Base-by-base conservation (phyloP, 2,797 vertebrate species). In the Numenius phaeopus region DNA sequence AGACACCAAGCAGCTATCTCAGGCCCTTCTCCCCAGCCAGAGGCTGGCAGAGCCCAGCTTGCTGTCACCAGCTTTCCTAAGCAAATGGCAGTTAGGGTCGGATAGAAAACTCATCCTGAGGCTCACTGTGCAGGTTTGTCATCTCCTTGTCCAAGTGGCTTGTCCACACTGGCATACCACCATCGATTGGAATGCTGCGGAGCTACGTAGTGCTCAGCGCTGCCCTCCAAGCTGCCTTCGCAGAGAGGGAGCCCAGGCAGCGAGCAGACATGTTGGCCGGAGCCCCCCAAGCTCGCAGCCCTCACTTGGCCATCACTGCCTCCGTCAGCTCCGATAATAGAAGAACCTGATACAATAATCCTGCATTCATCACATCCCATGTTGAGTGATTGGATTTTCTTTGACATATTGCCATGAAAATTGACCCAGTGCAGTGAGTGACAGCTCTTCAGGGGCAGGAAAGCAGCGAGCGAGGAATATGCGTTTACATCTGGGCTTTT, bases 301-400 rank as follows among this genome's bases (percentile, higher is more conserved):
- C 79, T 84, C 3, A 2, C 77, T 50, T 40, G 72, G 76, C 64
- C 2, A 0, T 82, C 77, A 34, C 80, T 85, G 71, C 54, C 86
- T 95, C 84, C 1, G 3, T 79, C n/a, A 0, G 75, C 88, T 90
- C 75, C 3, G 16, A 67, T 91, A 94, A 94, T 61, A 93, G 90
- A 92, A 95, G 93, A 92, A 85, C 30, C 46, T 90, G 94, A 94
- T 96, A 93, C 73, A 94, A 96, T 97, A 96, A 97, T 97, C 92
- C 86, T 47, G 75, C 71, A 71, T 92, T 96, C 95, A 94, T 92
- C 89, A 85, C 90, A 92, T 87, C 78, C 57, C 57, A 77, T 80
- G 95, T 72, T 89, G 87, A 96, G 92, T 95, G 97, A 97, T 92
- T 96, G 97, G 90, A 97, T 97, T 96, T 96, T 89, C 92, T 96